Percentiles rank a stretch among this genome's conserved stretches.
phyloP scores from a whole-genome alignment of 2,888 invertebrate species.

The Chromoteleia sp. region DNA sequence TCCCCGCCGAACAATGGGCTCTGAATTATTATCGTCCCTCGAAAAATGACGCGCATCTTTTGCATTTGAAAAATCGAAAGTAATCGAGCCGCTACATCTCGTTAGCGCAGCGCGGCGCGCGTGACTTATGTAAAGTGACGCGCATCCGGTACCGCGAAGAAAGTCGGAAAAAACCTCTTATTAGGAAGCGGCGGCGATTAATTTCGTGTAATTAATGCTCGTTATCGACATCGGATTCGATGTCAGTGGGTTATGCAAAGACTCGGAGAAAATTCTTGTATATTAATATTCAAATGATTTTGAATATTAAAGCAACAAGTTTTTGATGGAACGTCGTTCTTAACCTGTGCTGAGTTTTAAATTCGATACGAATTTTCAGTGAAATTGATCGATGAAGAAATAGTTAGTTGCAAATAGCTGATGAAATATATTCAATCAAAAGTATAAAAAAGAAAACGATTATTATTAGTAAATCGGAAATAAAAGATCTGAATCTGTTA shows the following conservation, averaged over 20 bases:
- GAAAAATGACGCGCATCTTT: conserved; percentile 33
- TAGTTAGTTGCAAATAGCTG: no score
- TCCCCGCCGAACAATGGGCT: conserved; percentile 43
- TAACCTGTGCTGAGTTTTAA: no score
- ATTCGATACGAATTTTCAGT: no score
- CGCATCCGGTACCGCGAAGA: conserved; percentile 49
- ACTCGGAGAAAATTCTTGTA: neutral
- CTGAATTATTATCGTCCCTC: conserved; percentile 46
- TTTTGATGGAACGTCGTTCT: no score
- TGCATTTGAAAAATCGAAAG: conserved; percentile 51
- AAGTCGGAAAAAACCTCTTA: conserved; percentile 40
- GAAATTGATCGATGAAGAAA: no score
- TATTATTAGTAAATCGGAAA: no score
- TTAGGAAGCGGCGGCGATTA: conserved; percentile 34
- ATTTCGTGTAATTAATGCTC: conserved; percentile 37
- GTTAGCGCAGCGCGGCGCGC: conserved; percentile 37
- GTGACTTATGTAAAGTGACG: conserved; percentile 60
- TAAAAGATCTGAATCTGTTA: no score
- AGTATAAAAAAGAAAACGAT: no score
- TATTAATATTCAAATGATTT: neutral
- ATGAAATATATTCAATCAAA: no score
- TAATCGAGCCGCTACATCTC: conserved; percentile 56
- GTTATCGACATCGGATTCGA: conserved; percentile 1
- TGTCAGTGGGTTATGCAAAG: neutral
- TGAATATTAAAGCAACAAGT: no score